Conservation (phyloP, 1,140 invertebrate species). For the Pectinophora gossypiella region DNA sequence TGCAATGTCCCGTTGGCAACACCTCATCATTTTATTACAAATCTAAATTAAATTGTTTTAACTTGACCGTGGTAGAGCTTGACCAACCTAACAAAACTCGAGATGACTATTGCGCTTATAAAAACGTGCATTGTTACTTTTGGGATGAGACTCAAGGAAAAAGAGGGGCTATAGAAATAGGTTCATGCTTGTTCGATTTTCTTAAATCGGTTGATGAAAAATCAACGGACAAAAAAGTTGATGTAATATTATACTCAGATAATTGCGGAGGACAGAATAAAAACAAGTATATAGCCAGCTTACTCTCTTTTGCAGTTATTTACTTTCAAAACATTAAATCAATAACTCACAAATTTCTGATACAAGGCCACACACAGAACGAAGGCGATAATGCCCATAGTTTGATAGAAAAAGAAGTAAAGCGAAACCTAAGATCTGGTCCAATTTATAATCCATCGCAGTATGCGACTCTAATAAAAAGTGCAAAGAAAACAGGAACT, state of each 20-base stretch:
- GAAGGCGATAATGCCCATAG: constrained; percentile 51
- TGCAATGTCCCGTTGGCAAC: constrained; percentile 37
- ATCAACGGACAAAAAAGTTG: constrained; percentile 19
- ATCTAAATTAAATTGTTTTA: constrained; percentile 60
- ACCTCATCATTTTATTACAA: constrained; percentile 53
- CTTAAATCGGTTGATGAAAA: constrained; percentile 22
- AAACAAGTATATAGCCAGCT: constrained; percentile 47
- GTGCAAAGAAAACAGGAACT: constrained; percentile 17
- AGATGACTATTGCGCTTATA: constrained; percentile 16
- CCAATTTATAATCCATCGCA: constrained; percentile 41
- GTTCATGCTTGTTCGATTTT: constrained; percentile 43
- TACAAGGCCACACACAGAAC: constrained; percentile 55
- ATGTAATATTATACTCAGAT: constrained; percentile 51
- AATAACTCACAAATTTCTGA: constrained; percentile 54
- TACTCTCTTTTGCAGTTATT: constrained; percentile 39
- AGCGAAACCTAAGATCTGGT: constrained; percentile 27
- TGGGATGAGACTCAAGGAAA: constrained; percentile 65
- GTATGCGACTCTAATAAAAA: constrained; percentile 23
- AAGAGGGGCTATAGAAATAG: constrained; percentile 61
- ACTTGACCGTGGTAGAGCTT: constrained; percentile 47
- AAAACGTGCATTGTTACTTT: constrained; percentile 45
- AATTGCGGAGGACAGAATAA: constrained; percentile 64
- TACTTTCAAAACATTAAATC: constrained; percentile 33
- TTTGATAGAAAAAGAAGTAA: constrained; percentile 46
- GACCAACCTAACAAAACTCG: constrained; percentile 5